phyloP scores from a whole-genome alignment of 2,113 vertebrate genomes.

The Chloebia gouldiae region DNA sequence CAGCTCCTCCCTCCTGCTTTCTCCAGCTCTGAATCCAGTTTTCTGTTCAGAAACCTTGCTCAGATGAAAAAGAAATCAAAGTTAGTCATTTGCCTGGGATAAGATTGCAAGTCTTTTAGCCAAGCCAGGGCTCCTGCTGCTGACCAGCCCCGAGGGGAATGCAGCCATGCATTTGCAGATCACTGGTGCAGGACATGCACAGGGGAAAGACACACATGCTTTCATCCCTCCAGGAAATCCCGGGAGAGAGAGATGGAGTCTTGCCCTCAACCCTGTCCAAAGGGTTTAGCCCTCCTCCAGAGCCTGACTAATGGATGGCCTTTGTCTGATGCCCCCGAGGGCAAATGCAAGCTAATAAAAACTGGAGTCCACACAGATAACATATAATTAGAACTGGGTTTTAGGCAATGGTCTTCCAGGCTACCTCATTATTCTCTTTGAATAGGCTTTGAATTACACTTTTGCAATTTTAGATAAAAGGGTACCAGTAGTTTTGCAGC shows the following conservation, averaged over 20 bases:
- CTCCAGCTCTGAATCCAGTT: not conserved
- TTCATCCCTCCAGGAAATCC: not conserved
- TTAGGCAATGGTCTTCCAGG: slow-evolving; percentile 32
- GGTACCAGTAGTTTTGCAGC: not conserved
- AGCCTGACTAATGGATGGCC: slow-evolving; percentile 22
- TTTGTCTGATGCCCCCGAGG: slow-evolving; percentile 32
- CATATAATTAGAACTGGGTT: slow-evolving; percentile 20
- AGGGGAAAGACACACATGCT: not conserved
- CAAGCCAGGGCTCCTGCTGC: not conserved
- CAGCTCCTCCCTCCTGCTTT: not conserved
- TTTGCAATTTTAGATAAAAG: slow-evolving; percentile 49
- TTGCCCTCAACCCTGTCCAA: not conserved
- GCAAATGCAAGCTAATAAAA: slow-evolving; percentile 46
- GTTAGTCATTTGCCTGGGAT: not conserved
- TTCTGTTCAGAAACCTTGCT: not conserved
- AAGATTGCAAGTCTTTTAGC: not conserved
- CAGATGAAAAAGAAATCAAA: not conserved
- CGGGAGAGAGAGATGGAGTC: not conserved
- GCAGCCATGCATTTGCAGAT: not conserved
- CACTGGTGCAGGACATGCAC: not conserved
- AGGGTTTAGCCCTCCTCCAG: not conserved
- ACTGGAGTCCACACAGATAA: slow-evolving; percentile 28
- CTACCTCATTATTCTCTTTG: slow-evolving; percentile 49
- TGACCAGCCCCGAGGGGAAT: not conserved
- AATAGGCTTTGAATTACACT: slow-evolving; percentile 24